Evolutionary conservation across 1,140 invertebrate genomes (phyloP).

Genomic region (Papilio helenus): DNA sequence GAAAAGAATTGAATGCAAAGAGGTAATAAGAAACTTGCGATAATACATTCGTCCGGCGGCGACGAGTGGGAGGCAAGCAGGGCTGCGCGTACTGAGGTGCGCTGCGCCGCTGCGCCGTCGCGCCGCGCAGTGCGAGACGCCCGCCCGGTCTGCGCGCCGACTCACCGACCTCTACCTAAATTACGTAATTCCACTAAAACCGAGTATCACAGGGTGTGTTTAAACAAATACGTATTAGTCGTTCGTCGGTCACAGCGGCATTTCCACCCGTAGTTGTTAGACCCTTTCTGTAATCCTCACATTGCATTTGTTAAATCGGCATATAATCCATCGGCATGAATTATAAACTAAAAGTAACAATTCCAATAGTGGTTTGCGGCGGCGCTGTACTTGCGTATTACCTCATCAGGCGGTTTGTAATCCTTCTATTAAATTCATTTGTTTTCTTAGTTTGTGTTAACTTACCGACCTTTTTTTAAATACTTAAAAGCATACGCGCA

Average conservation of each 20-base stretch:
- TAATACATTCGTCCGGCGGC: slow-evolving; percentile 64
- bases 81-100: slow-evolving; percentile 71
- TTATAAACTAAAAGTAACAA: slow-evolving; percentile 80
- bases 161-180: slow-evolving; percentile 78
- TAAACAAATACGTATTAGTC: slow-evolving; percentile 61
- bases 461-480: background rate
- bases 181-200: slow-evolving; percentile 80
- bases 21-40: slow-evolving; percentile 76
- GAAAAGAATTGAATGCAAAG: slow-evolving; percentile 68
- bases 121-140: slow-evolving; percentile 77
- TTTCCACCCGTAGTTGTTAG: slow-evolving; percentile 59
- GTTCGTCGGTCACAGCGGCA: slow-evolving; percentile 56
- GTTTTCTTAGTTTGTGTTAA: slow-evolving; percentile 10
- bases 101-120: slow-evolving; percentile 40
- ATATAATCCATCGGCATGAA: slow-evolving; percentile 64
- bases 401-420: slow-evolving; percentile 81
- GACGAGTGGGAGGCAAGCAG: slow-evolving; percentile 69
- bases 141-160: slow-evolving; percentile 78
- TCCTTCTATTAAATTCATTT: slow-evolving; percentile 38
- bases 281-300: slow-evolving; percentile 52
- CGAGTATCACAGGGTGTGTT: slow-evolving; percentile 78
- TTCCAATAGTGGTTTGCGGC: slow-evolving; percentile 79
- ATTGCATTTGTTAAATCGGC: slow-evolving; percentile 53
- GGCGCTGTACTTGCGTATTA: slow-evolving; percentile 79
- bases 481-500: background rate